Evolutionary conservation across 1,140 invertebrate species (phyloP).

Genomic region (Drosophila leontia): DNA sequence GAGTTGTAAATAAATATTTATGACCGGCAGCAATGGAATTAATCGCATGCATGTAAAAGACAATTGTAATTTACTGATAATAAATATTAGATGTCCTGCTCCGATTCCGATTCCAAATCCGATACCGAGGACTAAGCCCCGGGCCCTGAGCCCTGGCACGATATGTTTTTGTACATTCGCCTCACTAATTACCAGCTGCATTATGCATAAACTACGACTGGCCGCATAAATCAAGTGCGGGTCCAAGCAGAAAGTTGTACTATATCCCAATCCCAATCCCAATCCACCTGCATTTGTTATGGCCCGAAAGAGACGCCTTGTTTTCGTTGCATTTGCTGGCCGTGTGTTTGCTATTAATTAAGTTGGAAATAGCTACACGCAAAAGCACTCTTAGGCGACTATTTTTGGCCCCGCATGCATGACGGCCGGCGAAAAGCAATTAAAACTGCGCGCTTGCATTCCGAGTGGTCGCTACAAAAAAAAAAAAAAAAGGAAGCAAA

Average conservation of each 20-base stretch:
- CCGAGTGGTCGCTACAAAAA: slow-evolving; percentile 40
- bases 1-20: slow-evolving; percentile 80
- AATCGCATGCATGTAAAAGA: slow-evolving; percentile 74
- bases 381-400: slow-evolving; percentile 80
- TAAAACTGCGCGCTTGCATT: slow-evolving; percentile 68
- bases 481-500: slow-evolving; percentile 24
- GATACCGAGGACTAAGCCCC: slow-evolving; percentile 29
- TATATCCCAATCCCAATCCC: slow-evolving; percentile 20
- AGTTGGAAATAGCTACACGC: slow-evolving; percentile 81
- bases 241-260: slow-evolving; percentile 63
- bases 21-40: slow-evolving; percentile 61
- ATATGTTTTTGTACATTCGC: slow-evolving; percentile 44
- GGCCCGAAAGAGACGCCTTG: slow-evolving; percentile 24
- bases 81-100: slow-evolving; percentile 73
- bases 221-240: slow-evolving; percentile 73
- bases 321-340: slow-evolving; percentile 42
- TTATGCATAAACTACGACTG: slow-evolving; percentile 76
- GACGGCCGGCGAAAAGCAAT: slow-evolving; percentile 73
- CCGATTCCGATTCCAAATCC: slow-evolving; percentile 8
- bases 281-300: slow-evolving; percentile 41
- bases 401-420: slow-evolving; percentile 74
- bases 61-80: slow-evolving; percentile 83
- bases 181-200: slow-evolving; percentile 74
- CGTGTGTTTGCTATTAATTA: slow-evolving; percentile 80
- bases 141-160: slow-evolving; percentile 29